Percentiles rank a stretch among this genome's conserved stretches.
Conservation (phyloP, 2,888 invertebrate species). For the Mayetiola destructor region DNA sequence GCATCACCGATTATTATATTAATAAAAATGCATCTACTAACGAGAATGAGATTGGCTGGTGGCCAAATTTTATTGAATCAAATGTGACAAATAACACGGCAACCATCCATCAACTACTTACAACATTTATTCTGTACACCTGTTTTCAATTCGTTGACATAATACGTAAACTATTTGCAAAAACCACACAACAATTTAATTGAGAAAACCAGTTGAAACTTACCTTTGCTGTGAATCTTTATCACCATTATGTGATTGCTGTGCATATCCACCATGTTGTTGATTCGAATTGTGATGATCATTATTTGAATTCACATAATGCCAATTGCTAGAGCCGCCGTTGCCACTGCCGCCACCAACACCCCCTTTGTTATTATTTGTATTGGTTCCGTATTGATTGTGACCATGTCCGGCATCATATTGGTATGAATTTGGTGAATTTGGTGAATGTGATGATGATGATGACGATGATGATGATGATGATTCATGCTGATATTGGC, state of each 20-base stretch:
- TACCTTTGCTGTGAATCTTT: not conserved
- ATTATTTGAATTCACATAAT: conserved; percentile 22
- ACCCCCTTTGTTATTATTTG: not conserved
- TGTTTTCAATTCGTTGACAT: no score
- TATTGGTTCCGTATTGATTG: not conserved
- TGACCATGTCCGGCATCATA: not conserved
- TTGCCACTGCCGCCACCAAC: not conserved
- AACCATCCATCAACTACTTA: no score
- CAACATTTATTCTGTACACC: no score
- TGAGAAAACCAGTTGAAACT: not conserved
- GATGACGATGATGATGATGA: not conserved
- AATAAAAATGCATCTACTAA: no score
- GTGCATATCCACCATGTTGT: not conserved
- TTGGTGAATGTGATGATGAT: not conserved
- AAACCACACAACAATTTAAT: no score
- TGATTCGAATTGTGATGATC: conserved; percentile 20
- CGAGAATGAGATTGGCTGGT: no score
- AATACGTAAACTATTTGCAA: no score
- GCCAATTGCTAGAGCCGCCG: not conserved
- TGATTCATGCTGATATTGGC: not conserved
- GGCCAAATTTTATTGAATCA: no score
- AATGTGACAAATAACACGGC: no score
- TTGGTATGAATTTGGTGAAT: not conserved
- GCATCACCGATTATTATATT: no score
- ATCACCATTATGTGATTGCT: not conserved